These are phyloP conservation scores for Meteorus cinctellus DNA, from an alignment of 2,888 invertebrate species.

Conservation along the genomic window DNA sequence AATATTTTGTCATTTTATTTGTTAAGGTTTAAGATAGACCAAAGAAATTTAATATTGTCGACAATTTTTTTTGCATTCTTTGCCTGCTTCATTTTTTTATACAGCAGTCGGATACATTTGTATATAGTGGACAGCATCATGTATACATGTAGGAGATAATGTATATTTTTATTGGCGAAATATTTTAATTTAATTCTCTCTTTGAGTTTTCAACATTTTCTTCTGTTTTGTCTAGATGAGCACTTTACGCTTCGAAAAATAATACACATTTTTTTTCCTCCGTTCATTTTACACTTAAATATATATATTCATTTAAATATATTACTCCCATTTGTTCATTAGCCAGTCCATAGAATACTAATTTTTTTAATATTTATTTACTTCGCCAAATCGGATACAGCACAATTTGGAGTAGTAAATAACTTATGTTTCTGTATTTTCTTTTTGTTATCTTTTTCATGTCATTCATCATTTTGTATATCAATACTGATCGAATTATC, in stretches of 20 bases:
- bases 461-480: neutral
- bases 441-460: neutral
- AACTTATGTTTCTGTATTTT: neutral
- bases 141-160: constrained; percentile 3
- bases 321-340: neutral
- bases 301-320: constrained; percentile 23
- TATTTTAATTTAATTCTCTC: constrained; percentile 7
- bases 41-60: constrained; percentile 5
- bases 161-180: constrained; percentile 24
- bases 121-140: constrained; percentile 26
- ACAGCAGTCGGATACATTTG: constrained; percentile 13
- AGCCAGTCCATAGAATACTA: constrained; percentile 31
- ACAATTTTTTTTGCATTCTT: neutral
- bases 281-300: constrained; percentile 44
- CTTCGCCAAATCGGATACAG: neutral
- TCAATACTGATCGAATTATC: constrained; percentile 23
- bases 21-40: neutral
- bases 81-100: constrained; percentile 3
- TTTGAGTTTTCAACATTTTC: constrained; percentile 16
- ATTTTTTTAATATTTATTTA: constrained; percentile 22
- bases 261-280: constrained; percentile 49
- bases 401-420: neutral
- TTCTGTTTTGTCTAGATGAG: constrained; percentile 34
- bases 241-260: constrained; percentile 52
- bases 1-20: neutral